Base-by-base conservation (phyloP, 2,888 invertebrate genomes). In the Yponomeuta plumbellus region DNA sequence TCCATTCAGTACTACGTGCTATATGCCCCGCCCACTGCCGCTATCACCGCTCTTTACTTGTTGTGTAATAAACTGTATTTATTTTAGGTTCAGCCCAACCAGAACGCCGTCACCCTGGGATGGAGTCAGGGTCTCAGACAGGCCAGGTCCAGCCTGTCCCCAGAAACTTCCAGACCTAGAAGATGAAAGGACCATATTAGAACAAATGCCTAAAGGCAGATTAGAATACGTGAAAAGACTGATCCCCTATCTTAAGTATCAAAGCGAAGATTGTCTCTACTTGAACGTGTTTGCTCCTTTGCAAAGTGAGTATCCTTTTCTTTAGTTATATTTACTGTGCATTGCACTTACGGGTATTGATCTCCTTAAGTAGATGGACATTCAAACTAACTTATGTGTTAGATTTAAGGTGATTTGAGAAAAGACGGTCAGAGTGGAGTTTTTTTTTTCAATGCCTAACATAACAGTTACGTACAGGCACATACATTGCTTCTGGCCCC, bases 261-360 rank as follows among this genome's bases (percentile, higher is more conserved):
- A 99, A 93, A 97, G 96, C 84, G 99, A 99, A 93, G 98, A 99
- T 93, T 99, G 99, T 85, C 94, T 99, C 74, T 98, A 97, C 89
- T 94, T 99, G 85, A 99, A 99, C 92, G 95, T 99, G 83, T 99
- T 98, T 92, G 96, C 97, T 61, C 99, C 99, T 69, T 95, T 96
- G 79, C 96, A 96, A 94, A 97, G 98, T 98, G 91, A 94, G 94
- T 91, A 75, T 17, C 17, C 17, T 52, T 52, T 34, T 34, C 5
- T 34, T 52, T 52, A 17, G 3, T n/a, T n/a, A n/a, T n/a, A n/a
- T n/a, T n/a, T n/a, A n/a, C n/a, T n/a, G n/a, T n/a, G n/a, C n/a
- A n/a, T n/a, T n/a, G n/a, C n/a, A n/a, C n/a, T n/a, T n/a, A n/a
- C n/a, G n/a, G n/a, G n/a, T n/a, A n/a, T n/a, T n/a, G n/a, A n/a